Percentiles rank a stretch among this genome's conserved stretches.
phyloP scores from a whole-genome alignment of 2,888 invertebrate species.

The Nemapogon koenigi region DNA sequence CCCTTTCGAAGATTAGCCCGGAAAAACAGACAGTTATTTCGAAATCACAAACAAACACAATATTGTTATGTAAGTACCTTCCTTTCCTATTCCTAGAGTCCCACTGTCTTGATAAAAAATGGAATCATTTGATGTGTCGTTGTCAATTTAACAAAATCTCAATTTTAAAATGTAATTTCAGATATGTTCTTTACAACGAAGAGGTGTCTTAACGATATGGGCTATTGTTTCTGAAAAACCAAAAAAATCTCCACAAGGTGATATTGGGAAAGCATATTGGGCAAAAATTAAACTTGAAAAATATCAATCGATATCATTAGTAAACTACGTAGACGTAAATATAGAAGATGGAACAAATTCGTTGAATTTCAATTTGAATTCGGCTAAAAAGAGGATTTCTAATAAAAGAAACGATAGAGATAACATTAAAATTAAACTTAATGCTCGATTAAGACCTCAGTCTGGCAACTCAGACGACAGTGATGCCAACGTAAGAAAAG shows the following conservation, averaged over 20 bases:
- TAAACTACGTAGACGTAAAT: slow-evolving; percentile 23
- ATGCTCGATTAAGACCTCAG: too few relatives aligned
- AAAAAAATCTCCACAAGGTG: slow-evolving; percentile 22
- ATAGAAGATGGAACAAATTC: too few relatives aligned
- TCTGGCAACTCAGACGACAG: too few relatives aligned
- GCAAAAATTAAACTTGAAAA: slow-evolving; percentile 43
- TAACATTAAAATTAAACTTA: too few relatives aligned
- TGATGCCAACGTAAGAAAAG: slow-evolving; percentile 31
- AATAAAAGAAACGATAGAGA: slow-evolving; percentile 4
- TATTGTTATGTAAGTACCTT: too few relatives aligned
- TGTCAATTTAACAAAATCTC: too few relatives aligned
- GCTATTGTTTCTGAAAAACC: slow-evolving; percentile 40
- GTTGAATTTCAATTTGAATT: slow-evolving; percentile 40
- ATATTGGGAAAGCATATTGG: slow-evolving; percentile 46
- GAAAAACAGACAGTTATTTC: too few relatives aligned
- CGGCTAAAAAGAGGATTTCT: slow-evolving; percentile 36
- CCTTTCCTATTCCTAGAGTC: too few relatives aligned
- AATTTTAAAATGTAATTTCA: slow-evolving; percentile 27
- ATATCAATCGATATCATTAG: slow-evolving; percentile 31
- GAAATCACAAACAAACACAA: too few relatives aligned
- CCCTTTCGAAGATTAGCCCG: too few relatives aligned
- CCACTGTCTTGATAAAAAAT: too few relatives aligned
- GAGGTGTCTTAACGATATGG: slow-evolving; percentile 44
- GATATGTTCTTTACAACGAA: slow-evolving; percentile 40
- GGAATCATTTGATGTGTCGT: too few relatives aligned